Base-by-base conservation (phyloP, 2,113 vertebrate species). In the Ictalurus furcatus region DNA sequence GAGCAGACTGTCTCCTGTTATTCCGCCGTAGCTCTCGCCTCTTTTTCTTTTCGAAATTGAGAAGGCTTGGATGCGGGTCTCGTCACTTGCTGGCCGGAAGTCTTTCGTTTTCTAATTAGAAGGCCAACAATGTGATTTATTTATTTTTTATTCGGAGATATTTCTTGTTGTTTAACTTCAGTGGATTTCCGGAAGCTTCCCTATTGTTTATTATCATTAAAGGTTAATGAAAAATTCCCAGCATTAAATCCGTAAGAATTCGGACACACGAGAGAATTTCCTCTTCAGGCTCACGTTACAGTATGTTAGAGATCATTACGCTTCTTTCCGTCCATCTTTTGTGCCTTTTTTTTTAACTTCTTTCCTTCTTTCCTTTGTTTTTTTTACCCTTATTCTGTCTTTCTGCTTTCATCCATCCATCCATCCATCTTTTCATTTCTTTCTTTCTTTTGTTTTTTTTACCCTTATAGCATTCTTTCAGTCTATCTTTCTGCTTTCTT, bases 1-100 rank as follows among this genome's bases (percentile, higher is more conserved):
- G 5, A 80, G 34, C 93, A 93, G 88, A 87, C 93, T 88, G 91
- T 76, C 88, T 91, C 91, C 87, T 88, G 80, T 91, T 93, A 91
- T 87, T 90, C 65, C 21, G 80, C 54, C 65, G 40, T 86, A 48
- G 96, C 96, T 95, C 94, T 96, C 88, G 25, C 54, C 58, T n/a
- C 13, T 30, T 84, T 58, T 61, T 74, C 44, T 83, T 73, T 59
- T 54, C 23, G 71, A 73, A 73, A 73, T 9, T 21, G 16, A 34
- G 6, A 30, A 69, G 6, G n/a, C n/a, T 69, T 16, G 69, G 30
- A 37, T 37, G 16, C 1, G 69, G 2, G 30, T 37, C 69, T 17
- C 54, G 44, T 84, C 76, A n/a, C 44, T 52, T 13, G 5, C 44
- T 44, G 73, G 28, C 21, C 74, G 48, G 52, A 81, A 56, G 21